A percentile compares a stretch with the other conserved stretches of the same genome.
Evolutionary conservation across 23 tunicate genomes (phyloP).

Genomic region (Ciona savignyi): DNA sequence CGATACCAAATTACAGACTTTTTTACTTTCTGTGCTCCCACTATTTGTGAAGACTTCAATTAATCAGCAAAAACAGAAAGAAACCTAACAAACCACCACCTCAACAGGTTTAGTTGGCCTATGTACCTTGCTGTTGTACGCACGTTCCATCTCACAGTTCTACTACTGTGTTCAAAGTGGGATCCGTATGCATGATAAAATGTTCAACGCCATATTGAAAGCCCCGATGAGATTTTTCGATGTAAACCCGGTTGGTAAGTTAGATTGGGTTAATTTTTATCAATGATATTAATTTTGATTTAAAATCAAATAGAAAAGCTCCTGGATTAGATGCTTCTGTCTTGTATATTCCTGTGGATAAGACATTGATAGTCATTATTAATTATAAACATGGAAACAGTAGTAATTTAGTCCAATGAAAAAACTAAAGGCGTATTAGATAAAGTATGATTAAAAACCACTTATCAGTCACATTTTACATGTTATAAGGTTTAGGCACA

Average conservation of each 20-base stretch:
- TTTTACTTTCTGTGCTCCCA: neutral
- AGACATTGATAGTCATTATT: too few species aligned
- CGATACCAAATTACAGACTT: neutral
- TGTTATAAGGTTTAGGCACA: too few species aligned
- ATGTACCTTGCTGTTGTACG: neutral
- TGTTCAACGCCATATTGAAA: constrained; percentile 49
- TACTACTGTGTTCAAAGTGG: constrained; percentile 43
- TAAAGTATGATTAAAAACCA: too few species aligned
- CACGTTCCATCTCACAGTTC: constrained; percentile 21
- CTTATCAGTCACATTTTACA: too few species aligned
- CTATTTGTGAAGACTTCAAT: too few species aligned
- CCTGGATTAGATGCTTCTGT: too few species aligned
- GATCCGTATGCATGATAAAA: constrained; percentile 59
- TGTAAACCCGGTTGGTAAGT: constrained; percentile 77
- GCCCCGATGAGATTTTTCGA: constrained; percentile 83
- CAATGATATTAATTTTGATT: too few species aligned
- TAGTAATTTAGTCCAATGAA: too few species aligned
- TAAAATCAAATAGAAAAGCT: too few species aligned
- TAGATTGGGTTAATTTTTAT: neutral
- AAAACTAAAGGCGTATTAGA: too few species aligned
- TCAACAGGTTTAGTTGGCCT: neutral
- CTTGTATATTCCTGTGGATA: too few species aligned
- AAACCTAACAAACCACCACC: neutral
- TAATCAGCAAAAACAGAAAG: neutral
- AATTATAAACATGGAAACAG: too few species aligned